These are phyloP conservation scores for Cygnus buccinator DNA, from an alignment of 2,113 vertebrate species.

Conservation along the genomic window DNA sequence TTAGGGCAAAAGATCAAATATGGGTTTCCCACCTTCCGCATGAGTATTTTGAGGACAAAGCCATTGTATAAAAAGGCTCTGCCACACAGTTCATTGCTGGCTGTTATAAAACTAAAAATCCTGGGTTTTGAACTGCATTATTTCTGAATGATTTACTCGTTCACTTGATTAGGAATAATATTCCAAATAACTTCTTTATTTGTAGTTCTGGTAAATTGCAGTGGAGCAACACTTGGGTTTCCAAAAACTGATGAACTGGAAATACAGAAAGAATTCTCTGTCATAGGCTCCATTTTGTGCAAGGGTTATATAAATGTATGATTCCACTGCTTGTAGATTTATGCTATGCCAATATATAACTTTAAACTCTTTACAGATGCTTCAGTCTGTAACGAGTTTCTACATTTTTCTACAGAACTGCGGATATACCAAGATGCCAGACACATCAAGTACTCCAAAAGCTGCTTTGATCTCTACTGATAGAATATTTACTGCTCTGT, in stretches of 20 bases:
- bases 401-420: neutral
- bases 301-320: neutral
- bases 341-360: neutral
- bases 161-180: neutral
- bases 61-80: neutral
- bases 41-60: neutral
- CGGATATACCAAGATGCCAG: neutral
- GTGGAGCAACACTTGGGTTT: neutral
- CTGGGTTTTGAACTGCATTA: neutral
- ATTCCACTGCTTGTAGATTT: neutral
- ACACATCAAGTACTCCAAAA: neutral
- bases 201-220: neutral
- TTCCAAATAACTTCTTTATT: neutral
- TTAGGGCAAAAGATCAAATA: neutral
- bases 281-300: neutral
- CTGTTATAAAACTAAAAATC: neutral
- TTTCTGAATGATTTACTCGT: neutral
- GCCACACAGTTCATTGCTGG: neutral
- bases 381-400: neutral
- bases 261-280: neutral
- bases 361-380: neutral
- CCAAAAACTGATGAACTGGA: neutral
- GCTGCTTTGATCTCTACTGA: neutral
- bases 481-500: neutral
- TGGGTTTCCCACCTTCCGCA: neutral